Percentiles rank a stretch among this genome's conserved stretches.
phyloP scores from a whole-genome alignment of 2,797 vertebrate species.

The Peromyscus nudipes region DNA sequence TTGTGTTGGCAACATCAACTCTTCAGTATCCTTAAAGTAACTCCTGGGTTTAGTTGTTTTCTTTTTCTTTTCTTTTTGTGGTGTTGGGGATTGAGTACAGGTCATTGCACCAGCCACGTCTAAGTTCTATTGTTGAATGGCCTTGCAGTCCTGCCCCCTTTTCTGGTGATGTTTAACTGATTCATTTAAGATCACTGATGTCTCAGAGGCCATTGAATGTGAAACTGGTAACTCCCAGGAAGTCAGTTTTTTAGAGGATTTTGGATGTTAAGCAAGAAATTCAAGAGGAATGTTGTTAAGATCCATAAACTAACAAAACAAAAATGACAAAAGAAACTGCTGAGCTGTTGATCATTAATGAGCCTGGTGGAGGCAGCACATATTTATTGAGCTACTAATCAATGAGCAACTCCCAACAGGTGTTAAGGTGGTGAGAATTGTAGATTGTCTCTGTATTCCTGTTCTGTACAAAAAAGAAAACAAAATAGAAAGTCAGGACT shows the following conservation, averaged over 20 bases:
- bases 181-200: constrained; percentile 1
- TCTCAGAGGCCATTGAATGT: constrained; percentile 24
- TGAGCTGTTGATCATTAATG: neutral
- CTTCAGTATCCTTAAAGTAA: neutral
- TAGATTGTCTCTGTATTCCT: too few relatives aligned
- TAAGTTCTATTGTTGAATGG: neutral
- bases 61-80: neutral
- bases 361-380: neutral
- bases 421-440: too few relatives aligned
- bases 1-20: constrained; percentile 28
- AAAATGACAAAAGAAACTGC: constrained; percentile 9
- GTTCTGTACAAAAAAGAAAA: neutral
- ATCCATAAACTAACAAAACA: constrained; percentile 37
- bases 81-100: neutral
- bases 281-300: neutral
- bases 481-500: neutral
- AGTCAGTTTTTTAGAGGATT: constrained; percentile 13
- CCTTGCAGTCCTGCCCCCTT: neutral
- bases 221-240: neutral
- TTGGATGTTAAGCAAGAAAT: neutral
- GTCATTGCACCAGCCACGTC: too few relatives aligned
- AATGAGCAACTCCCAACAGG: neutral
- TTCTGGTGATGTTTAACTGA: neutral
- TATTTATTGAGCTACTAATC: neutral
- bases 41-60: neutral